Base-by-base conservation (phyloP, 2,113 vertebrate species). In the Brachionichthys hirsutus region DNA sequence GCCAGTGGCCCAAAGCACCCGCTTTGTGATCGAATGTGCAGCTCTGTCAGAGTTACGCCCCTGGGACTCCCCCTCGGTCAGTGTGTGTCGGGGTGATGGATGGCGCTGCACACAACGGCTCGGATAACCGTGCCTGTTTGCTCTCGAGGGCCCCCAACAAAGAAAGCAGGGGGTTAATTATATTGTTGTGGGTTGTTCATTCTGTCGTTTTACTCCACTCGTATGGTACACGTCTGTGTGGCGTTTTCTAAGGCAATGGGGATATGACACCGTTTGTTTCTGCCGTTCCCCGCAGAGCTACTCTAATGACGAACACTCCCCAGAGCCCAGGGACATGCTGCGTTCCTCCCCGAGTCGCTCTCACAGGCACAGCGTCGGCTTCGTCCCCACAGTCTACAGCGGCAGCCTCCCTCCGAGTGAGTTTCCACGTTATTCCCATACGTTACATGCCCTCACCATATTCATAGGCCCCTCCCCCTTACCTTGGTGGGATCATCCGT, bases 301-400 rank as follows among this genome's bases (percentile, higher is more conserved):
- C 55, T 81, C 92, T 56, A 92, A 92, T 4, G 95, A 97, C 14
- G 93, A 93, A 41, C 89, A 94, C n/a, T 93, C 93, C 54, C 86
- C 93, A 3, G 95, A 98, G 53, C 88, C 93, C 3, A 91, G 93
- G 61, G 95, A 98, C 54, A 93, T 94, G 93, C 88, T 93, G 17
- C 90, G 90, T 0, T 97, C 95, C 78, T 95, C 95, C 5, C 96
- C 95, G 0, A 95, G 93, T 65, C 93, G 94, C 47, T 88, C 94
- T n/a, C 89, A 93, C 14, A 87, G 95, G 62, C 95, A 95, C 84
- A 94, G 94, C 0, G 92, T 94, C n/a, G 92, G 92, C 56, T 95
- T 95, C 43, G 89, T 92, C 54, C 85, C 93, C 49, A 80, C 92
- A 0, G 73, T 93, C 11, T 96, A 94, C 54, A 83, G 92, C 13